A percentile compares a stretch with the other conserved stretches of the same genome.
Conservation (phyloP, 2,113 vertebrate genomes). For the Phylloscopus trochiloides region DNA sequence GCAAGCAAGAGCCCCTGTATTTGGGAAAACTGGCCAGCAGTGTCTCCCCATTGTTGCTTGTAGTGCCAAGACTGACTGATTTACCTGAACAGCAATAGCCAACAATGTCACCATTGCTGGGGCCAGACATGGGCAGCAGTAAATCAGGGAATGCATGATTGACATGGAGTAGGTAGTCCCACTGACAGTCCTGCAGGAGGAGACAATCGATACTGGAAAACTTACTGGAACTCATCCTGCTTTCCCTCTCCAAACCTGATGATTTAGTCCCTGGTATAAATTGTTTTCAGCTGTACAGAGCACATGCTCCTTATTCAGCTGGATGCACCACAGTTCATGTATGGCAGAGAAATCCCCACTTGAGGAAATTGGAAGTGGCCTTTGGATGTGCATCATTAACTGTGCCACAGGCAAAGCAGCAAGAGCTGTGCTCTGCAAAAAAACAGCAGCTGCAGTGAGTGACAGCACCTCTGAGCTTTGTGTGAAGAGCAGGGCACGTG, state of each 20-base stretch:
- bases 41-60: background rate
- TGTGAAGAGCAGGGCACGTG: accelerated
- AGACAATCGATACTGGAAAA: background rate
- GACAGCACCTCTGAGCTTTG: accelerated
- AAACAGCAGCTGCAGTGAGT: background rate
- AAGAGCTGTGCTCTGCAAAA: background rate
- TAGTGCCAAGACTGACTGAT: background rate
- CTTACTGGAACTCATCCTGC: background rate
- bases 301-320: background rate
- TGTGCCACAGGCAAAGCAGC: background rate
- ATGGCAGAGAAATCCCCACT: background rate
- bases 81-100: background rate
- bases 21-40: accelerated
- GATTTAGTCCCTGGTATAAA: background rate
- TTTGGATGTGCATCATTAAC: background rate
- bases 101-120: background rate
- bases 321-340: background rate
- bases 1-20: background rate
- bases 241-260: background rate
- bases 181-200: background rate
- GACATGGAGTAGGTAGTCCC: background rate
- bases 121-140: background rate
- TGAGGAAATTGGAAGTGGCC: background rate
- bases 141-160: background rate
- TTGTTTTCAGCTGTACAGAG: background rate